Conservation (phyloP, 2,888 invertebrate species). For the Chironomus tentans region DNA sequence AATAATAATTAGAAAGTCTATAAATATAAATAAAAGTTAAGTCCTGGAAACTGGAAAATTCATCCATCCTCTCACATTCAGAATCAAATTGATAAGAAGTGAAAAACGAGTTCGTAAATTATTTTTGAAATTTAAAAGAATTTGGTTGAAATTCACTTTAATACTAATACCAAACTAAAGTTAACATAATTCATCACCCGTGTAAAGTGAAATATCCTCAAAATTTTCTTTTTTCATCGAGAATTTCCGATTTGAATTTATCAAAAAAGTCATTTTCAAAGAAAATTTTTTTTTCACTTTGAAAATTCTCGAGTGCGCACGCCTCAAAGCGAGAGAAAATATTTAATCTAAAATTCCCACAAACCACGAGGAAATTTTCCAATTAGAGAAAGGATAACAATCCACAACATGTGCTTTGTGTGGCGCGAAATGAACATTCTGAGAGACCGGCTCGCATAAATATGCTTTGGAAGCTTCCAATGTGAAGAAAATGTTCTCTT, state of each 20-base stretch:
- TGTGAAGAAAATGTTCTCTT: too few species aligned
- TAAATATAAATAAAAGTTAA: too few species aligned
- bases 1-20: not conserved
- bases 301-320: not conserved
- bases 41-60: not conserved
- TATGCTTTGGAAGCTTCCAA: too few species aligned
- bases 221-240: not conserved
- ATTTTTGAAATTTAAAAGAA: not conserved
- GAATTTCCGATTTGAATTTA: not conserved
- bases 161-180: not conserved
- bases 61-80: not conserved
- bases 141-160: not conserved
- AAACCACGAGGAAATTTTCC: slow-evolving; percentile 2
- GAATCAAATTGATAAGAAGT: not conserved
- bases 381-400: slow-evolving; percentile 1
- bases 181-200: not conserved
- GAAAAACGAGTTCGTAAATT: not conserved
- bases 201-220: not conserved
- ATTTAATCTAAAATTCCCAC: not conserved
- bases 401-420: not conserved
- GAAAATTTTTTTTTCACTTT: not conserved
- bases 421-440: not conserved
- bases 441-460: not conserved
- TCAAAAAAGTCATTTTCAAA: not conserved
- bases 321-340: not conserved